Percentiles rank a stretch among this genome's conserved stretches.
Conservation (phyloP, 2,797 vertebrate genomes). For the Setipinna tenuifilis region DNA sequence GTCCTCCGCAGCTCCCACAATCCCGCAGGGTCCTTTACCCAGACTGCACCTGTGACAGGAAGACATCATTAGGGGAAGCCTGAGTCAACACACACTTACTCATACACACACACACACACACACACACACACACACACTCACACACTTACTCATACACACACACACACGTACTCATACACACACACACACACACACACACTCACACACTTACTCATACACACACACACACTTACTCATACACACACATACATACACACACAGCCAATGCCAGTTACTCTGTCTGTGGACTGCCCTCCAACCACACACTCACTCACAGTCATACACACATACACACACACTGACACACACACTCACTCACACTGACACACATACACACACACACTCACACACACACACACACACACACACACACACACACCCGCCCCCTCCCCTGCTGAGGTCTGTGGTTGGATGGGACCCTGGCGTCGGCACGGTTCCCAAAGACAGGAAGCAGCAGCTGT, state of each 20-base stretch:
- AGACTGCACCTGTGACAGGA: not conserved
- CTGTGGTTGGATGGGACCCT: conserved; percentile 56
- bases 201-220: conserved; percentile 58
- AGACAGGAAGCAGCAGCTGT: conserved; percentile 67
- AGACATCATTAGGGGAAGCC: not conserved
- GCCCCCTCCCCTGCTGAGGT: conserved; percentile 34
- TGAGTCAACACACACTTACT: not conserved
- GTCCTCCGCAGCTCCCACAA: conserved; percentile 17
- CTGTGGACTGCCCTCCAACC: no score
- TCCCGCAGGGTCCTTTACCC: not conserved
- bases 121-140: not conserved
- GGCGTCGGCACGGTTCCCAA: conserved; percentile 62
- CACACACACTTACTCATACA: conserved; percentile 50
- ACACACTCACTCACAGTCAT: no score
- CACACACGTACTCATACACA: not conserved
- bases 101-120: not conserved
- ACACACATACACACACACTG: no score
- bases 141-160: not conserved
- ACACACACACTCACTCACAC: no score
- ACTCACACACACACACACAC: no score
- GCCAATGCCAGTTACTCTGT: conserved; percentile 26
- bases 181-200: not conserved
- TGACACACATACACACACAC: no score
- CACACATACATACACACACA: conserved; percentile 12
- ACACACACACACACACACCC: no score